Base-by-base conservation (phyloP, 2,797 vertebrate genomes). In the Petrocephalus sullivani region DNA sequence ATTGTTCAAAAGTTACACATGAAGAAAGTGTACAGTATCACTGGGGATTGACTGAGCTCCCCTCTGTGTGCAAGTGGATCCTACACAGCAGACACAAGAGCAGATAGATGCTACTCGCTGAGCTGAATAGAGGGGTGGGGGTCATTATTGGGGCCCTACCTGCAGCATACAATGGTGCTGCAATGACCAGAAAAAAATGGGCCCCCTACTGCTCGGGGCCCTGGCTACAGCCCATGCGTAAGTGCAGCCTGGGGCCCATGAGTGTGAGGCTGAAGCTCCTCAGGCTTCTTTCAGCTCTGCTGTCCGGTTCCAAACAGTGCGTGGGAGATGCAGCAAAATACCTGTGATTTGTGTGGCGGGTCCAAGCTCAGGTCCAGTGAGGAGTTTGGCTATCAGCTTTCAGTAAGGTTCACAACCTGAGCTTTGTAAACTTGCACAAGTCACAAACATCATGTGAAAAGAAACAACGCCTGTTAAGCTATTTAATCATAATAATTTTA, bases 1-100 rank as follows among this genome's bases (percentile, higher is more conserved):
- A 89, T 58, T 89, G 93, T 95, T 92, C 95, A 95, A 94, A 91
- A 93, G 92, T 95, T 92, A 95, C 95, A 71, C 92, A 94, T 95
- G 87, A 93, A 92, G 89, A 51, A 93, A 91, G 90, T 91, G 93
- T 92, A 92, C 95, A 93, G 95, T 95, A 95, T 94, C 93, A 91
- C 89, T 78, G 89, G 71, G 89, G 89, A 91, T 89, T 88, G 92
- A 86, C 88, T 89, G 89, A 92, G 54, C 67, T 82, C 23, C 28
- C 54, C 21, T 37, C 53, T 1, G n/a, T 23, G 4, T 4, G 21
- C 9, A 7, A n/a, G 14, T 58, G 28, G 56, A 33, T 16, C 23
- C 84, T 41, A 6, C 21, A 51, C 49, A 10, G n/a, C 12, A 83
- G 14, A 54, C 54, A 16, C 54, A 12, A 16, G 56, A 54, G 54